Percentiles rank a stretch among this genome's conserved stretches.
Conservation (phyloP, 1,140 invertebrate genomes). For the Heterodera carotae region DNA sequence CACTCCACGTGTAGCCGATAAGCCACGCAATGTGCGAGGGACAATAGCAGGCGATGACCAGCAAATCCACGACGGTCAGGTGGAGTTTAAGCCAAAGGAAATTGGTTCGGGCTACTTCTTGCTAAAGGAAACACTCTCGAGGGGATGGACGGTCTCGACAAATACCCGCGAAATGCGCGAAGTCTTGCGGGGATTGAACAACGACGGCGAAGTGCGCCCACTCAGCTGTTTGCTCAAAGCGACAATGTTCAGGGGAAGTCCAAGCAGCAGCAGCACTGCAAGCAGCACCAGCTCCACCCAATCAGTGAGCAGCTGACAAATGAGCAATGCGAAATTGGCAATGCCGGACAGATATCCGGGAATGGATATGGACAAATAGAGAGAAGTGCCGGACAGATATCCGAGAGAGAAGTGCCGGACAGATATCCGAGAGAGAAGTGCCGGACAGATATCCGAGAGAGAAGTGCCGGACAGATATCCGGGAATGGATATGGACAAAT, state of each 20-base stretch:
- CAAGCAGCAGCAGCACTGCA: constrained; percentile 37
- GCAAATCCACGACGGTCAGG: constrained; percentile 50
- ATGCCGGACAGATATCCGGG: too few relatives aligned
- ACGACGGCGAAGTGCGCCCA: neutral
- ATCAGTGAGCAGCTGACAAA: constrained; percentile 33
- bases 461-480: too few relatives aligned
- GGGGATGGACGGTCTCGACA: neutral
- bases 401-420: too few relatives aligned
- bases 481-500: too few relatives aligned
- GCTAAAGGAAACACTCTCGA: constrained; percentile 30
- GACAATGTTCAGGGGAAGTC: constrained; percentile 42
- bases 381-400: too few relatives aligned
- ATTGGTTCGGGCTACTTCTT: constrained; percentile 49
- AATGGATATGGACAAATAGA: too few relatives aligned
- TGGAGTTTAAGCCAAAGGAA: constrained; percentile 56
- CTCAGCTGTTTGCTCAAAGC: constrained; percentile 38
- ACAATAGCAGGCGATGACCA: constrained; percentile 50
- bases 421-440: too few relatives aligned
- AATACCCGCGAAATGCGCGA: constrained; percentile 26
- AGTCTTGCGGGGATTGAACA: constrained; percentile 32
- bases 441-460: too few relatives aligned
- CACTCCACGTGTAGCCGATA: constrained; percentile 52
- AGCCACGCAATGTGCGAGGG: constrained; percentile 54
- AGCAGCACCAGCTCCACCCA: constrained; percentile 50
- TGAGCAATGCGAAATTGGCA: too few relatives aligned